Evolutionary conservation across 2,888 invertebrate genomes (phyloP), one percentile per base, ranked within the genome.

Genomic region (Andrena trimmerana): DNA sequence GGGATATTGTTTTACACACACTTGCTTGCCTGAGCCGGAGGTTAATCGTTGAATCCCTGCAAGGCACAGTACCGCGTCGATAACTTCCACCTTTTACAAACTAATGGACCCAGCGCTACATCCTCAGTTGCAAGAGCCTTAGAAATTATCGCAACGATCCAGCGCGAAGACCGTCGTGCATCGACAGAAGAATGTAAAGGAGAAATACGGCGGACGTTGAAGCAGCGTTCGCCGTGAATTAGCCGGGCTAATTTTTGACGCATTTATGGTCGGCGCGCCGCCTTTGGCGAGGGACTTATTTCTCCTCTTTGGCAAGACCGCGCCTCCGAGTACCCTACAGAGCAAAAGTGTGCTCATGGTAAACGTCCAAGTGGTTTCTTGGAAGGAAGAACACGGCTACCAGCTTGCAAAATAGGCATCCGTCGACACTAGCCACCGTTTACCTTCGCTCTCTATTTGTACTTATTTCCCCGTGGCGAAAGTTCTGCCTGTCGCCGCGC

Each of bases 331-430:
- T 87, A 87, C 88, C 87, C 89, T 83, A 81, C 83, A 83, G 83
- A 84, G 88, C 85, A 88, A 90, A 88, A 87, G 88, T 90, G 89
- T 90, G 88, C 88, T 82, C 89, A 86, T 73, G 84, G 89, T 86
- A 90, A 91, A 91, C 90, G 83, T 85, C 87, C 84, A 86, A 87
- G 90, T 88, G 87, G 87, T 85, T 86, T 89, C 87, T 84, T 80
- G 85, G 89, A 89, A 90, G 83, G 74, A 77, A 72, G 82, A 85
- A 90, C 84, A 86, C 83, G 85, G 86, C 90, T 89, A 86, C 85
- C 86, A 86, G 87, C 90, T 91, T 91, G 91, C 92, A 91, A 91
- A 91, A 91, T 91, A 90, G 89, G 85, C 89, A 88, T 86, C 85
- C 88, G 88, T 78, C 85, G 89, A 88, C 86, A 88, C 87, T 86